Evolutionary conservation across 2,113 vertebrate species (phyloP), one percentile per base, ranked within the genome.

Genomic region (Aptenodytes patagonicus): DNA sequence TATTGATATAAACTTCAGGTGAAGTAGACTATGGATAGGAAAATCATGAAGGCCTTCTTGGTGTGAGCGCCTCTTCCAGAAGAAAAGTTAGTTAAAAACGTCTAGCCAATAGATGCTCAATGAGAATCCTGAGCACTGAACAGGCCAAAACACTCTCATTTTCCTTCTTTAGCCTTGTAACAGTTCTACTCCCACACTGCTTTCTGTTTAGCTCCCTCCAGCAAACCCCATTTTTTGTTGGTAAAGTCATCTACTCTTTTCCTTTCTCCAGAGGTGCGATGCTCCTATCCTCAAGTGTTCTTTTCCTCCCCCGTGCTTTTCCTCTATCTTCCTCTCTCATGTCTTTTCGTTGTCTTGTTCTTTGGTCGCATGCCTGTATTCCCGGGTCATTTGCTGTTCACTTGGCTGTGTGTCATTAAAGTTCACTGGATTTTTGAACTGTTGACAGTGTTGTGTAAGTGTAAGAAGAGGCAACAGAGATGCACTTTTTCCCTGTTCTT

Each of bases 1-100:
- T 97, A 97, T 82, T 90, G 24, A 47, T 95, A 97, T 32, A 92
- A 78, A 86, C 93, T 98, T 34, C 86, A 97, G 96, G 97, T 98
- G 87, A 61, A 58, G 24, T 73, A 20, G 58, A 26, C 57, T 36
- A 7, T 22, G 19, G 7, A 25, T 6, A 40, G 55, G 21, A 46
- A 24, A 44, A 28, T 47, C 10, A 12, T 29, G 72, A 46, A 51
- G 55, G 32, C 38, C 21, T 11, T 25, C 22, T 22, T 47, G 20
- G 32, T 42, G 21, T 40, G 46, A 54, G 61, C 18, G 12, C 38
- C 44, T 51, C 28, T 58, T 60, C 38, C 52, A 75, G 38, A 46
- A 24, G 14, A 28, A 66, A 52, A 52, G 15, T 22, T 42, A 49
- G 15, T 58, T 64, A 72, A 64, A 61, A 49, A 31, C 2, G 3